A percentile compares a stretch with the other conserved stretches of the same genome.
phyloP scores from a whole-genome alignment of 1,140 invertebrate genomes.

The Lanistes nyassanus region DNA sequence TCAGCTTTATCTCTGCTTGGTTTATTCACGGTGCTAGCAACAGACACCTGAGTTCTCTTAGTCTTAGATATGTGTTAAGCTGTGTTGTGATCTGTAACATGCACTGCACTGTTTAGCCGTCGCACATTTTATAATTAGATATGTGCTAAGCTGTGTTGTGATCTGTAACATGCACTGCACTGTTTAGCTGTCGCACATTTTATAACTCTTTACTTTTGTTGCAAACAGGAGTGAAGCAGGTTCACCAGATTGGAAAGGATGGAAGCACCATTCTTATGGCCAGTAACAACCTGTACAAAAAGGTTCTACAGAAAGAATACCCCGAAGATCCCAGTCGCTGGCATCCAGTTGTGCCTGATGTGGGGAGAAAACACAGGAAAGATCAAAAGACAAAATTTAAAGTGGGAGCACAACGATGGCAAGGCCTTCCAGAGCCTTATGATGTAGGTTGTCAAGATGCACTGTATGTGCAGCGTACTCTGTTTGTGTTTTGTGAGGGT shows the following conservation, averaged over 20 bases:
- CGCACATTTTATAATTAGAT: too few relatives aligned
- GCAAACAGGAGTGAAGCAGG: constrained; percentile 42
- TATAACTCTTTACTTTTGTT: not conserved
- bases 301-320: constrained; percentile 47
- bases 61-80: too few relatives aligned
- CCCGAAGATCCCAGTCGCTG: constrained; percentile 51
- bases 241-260: constrained; percentile 42
- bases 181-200: too few relatives aligned
- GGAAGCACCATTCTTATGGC: constrained; percentile 54
- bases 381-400: constrained; percentile 32
- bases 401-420: constrained; percentile 50
- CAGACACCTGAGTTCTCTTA: too few relatives aligned
- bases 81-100: too few relatives aligned
- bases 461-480: too few relatives aligned
- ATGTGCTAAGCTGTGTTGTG: too few relatives aligned
- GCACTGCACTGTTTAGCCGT: too few relatives aligned
- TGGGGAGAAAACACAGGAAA: constrained; percentile 28
- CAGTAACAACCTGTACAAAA: constrained; percentile 57
- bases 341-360: constrained; percentile 44
- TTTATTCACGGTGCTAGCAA: too few relatives aligned
- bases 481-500: too few relatives aligned
- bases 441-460: constrained; percentile 45
- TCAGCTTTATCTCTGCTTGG: too few relatives aligned
- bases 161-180: too few relatives aligned
- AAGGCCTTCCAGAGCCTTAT: constrained; percentile 44